Conservation (phyloP, 1,140 invertebrate species). For the Coptotermes formosanus region DNA sequence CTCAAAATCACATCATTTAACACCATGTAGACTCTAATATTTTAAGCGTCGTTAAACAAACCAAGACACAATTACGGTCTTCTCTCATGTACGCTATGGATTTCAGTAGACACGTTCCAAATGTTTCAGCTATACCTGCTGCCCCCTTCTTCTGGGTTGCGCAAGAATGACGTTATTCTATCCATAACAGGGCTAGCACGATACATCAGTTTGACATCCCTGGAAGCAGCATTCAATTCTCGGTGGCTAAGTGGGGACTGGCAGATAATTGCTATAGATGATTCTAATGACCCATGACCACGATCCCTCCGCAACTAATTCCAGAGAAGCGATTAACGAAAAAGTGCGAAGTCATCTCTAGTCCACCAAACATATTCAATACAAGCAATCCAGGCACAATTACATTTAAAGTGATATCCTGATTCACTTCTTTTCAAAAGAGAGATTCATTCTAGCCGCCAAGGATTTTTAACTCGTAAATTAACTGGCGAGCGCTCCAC, state of each 20-base stretch:
- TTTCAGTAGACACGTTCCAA: no score
- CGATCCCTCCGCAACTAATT: neutral
- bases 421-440: constrained; percentile 3
- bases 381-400: neutral
- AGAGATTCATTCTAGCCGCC: neutral
- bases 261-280: neutral
- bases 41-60: no score
- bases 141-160: no score
- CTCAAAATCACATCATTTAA: no score
- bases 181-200: no score
- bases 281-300: neutral
- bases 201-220: neutral
- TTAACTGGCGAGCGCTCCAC: neutral
- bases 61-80: no score
- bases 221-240: neutral
- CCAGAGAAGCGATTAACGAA: neutral
- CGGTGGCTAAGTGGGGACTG: constrained; percentile 4
- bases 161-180: no score
- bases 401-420: constrained; percentile 19
- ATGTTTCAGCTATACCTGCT: no score
- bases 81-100: no score
- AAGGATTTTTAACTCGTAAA: constrained; percentile 10
- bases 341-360: neutral
- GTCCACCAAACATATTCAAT: constrained; percentile 5
- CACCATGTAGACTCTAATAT: no score